Conservation (phyloP, 2,888 invertebrate genomes). For the Leistus spinibarbis region DNA sequence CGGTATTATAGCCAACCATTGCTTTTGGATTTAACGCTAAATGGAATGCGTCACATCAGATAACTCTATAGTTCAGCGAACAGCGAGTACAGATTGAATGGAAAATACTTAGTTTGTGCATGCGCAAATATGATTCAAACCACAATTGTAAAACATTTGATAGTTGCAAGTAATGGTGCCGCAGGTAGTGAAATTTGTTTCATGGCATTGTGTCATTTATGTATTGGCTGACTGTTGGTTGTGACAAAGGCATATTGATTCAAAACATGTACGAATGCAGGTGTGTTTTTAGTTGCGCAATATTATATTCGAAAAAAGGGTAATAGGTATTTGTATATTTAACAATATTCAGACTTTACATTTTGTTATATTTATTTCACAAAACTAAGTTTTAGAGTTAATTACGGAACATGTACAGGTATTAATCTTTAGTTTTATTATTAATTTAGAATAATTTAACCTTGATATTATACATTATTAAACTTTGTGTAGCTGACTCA, state of each 20-base stretch:
- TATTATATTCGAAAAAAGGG: neutral
- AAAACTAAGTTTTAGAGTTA: no score
- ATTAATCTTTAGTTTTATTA: no score
- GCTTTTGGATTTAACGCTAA: no score
- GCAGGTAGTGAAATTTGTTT: slow-evolving; percentile 26
- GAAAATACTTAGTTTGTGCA: neutral
- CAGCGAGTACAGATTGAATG: no score
- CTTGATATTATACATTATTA: no score
- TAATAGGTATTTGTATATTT: neutral
- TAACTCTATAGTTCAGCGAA: no score
- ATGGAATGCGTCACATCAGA: no score
- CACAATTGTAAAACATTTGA: neutral
- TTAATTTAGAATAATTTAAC: no score
- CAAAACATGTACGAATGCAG: slow-evolving; percentile 2
- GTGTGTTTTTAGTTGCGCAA: slow-evolving; percentile 26
- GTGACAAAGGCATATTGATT: slow-evolving; percentile 28
- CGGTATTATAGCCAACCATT: no score
- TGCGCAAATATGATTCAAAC: neutral
- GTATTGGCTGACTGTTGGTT: slow-evolving; percentile 25
- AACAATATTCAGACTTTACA: neutral
- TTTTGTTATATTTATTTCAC: no score
- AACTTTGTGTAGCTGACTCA: no score
- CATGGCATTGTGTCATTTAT: slow-evolving; percentile 26
- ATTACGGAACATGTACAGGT: no score
- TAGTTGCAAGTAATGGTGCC: neutral